These are phyloP conservation scores for Romanomermis culicivorax DNA, from an alignment of 2,888 invertebrate species.

Conservation along the genomic window DNA sequence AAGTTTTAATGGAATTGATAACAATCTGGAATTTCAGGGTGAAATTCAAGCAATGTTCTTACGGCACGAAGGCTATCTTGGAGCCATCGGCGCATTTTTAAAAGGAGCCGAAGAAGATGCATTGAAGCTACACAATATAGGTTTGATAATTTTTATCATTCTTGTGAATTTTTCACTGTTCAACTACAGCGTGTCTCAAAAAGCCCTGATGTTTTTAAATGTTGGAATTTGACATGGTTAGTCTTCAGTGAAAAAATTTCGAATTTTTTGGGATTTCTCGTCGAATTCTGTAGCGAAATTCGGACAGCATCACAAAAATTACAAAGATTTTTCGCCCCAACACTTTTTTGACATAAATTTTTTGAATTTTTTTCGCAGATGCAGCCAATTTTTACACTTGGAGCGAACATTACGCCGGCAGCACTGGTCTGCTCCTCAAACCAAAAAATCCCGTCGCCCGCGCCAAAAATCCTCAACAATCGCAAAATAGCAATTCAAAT, in stretches of 20 bases:
- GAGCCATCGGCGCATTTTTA: constrained; percentile 48
- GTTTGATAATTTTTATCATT: background rate
- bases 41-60: constrained; percentile 44
- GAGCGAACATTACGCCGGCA: constrained; percentile 47
- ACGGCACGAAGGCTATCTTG: constrained; percentile 47
- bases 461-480: background rate
- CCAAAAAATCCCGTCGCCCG: constrained; percentile 13
- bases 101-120: constrained; percentile 42
- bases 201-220: background rate
- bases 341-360: no score
- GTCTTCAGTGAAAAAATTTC: background rate
- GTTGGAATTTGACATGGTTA: background rate
- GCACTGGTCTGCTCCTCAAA: constrained; percentile 38
- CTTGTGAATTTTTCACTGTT: no score
- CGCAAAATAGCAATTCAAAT: constrained; percentile 1
- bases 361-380: constrained; percentile 10
- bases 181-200: no score
- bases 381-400: constrained; percentile 38
- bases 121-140: constrained; percentile 14
- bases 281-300: no score
- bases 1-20: no score
- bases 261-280: background rate
- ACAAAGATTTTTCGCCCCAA: no score
- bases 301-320: no score
- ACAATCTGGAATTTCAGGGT: constrained; percentile 27